Evolutionary conservation across 2,797 vertebrate species (phyloP).

Genomic region (Hephaestus fuliginosus): DNA sequence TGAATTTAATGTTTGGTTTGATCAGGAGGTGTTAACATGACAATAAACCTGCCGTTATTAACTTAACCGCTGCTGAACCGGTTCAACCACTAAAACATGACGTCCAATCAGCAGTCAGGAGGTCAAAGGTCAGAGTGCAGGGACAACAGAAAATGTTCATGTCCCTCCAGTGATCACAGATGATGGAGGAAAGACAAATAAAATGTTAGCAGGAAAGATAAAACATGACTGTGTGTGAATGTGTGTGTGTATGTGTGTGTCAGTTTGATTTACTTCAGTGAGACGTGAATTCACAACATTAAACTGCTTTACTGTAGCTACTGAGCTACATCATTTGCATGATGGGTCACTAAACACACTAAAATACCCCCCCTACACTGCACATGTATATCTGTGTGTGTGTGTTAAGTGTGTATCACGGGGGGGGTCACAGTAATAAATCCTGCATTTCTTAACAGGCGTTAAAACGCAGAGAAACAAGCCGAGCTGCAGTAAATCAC

Average conservation of each 20-base stretch:
- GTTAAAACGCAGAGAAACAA: constrained; percentile 82
- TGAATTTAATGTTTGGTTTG: too few relatives aligned
- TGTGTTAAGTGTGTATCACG: constrained; percentile 21
- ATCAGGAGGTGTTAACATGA: too few relatives aligned
- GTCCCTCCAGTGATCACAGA: not conserved
- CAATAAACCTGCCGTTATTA: too few relatives aligned
- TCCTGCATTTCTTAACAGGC: constrained; percentile 81
- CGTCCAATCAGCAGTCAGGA: too few relatives aligned
- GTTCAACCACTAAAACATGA: too few relatives aligned
- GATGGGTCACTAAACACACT: constrained; percentile 72
- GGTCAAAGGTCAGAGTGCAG: constrained; percentile 20
- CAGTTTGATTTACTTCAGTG: constrained; percentile 62
- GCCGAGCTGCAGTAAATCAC: constrained; percentile 79
- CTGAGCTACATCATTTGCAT: constrained; percentile 82
- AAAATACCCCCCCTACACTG: not conserved
- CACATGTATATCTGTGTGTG: constrained; percentile 13
- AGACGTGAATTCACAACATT: constrained; percentile 78
- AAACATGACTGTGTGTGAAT: constrained; percentile 24
- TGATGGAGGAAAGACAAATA: not conserved
- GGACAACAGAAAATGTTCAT: not conserved
- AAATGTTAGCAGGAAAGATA: not conserved
- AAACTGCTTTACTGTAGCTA: constrained; percentile 82
- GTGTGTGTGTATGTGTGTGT: constrained; percentile 44
- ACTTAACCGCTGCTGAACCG: too few relatives aligned
- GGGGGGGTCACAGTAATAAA: constrained; percentile 73